These are phyloP conservation scores for Ernsta delagoae DNA, from an alignment of 2,888 invertebrate genomes.

Conservation along the genomic window DNA sequence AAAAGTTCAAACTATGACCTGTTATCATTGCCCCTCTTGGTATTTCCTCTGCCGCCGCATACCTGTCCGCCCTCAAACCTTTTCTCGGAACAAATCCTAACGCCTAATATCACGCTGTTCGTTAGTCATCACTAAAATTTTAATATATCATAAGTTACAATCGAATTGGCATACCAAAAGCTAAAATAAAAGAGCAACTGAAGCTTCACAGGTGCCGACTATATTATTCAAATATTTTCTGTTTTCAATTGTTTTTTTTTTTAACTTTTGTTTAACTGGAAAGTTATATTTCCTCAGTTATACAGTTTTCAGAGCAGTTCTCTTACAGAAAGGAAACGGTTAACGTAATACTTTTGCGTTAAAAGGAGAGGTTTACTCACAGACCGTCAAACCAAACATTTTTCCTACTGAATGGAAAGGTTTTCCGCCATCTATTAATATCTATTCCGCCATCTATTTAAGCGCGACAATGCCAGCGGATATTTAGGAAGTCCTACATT, in stretches of 20 bases:
- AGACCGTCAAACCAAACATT: too few species aligned
- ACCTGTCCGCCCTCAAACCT: constrained; percentile 57
- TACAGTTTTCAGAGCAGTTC: too few species aligned
- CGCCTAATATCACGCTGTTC: constrained; percentile 57
- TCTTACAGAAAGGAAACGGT: too few species aligned
- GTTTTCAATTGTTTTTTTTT: neutral
- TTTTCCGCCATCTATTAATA: too few species aligned
- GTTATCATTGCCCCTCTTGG: constrained; percentile 45
- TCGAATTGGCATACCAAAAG: constrained; percentile 25
- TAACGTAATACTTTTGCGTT: too few species aligned
- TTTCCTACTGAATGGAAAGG: too few species aligned
- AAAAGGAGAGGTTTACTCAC: too few species aligned
- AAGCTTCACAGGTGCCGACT: neutral
- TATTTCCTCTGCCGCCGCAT: constrained; percentile 62
- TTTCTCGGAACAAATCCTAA: constrained; percentile 59
- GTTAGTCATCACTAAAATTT: constrained; percentile 65
- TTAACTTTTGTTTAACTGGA: too few species aligned
- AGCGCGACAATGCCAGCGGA: too few species aligned
- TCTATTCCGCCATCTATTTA: too few species aligned
- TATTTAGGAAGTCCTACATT: too few species aligned
- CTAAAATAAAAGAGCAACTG: neutral
- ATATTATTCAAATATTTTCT: neutral
- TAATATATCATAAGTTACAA: constrained; percentile 53
- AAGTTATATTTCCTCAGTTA: too few species aligned
- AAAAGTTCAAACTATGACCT: constrained; percentile 38